phyloP scores from a whole-genome alignment of 2,113 vertebrate genomes.

The Triplophysa dalaica region DNA sequence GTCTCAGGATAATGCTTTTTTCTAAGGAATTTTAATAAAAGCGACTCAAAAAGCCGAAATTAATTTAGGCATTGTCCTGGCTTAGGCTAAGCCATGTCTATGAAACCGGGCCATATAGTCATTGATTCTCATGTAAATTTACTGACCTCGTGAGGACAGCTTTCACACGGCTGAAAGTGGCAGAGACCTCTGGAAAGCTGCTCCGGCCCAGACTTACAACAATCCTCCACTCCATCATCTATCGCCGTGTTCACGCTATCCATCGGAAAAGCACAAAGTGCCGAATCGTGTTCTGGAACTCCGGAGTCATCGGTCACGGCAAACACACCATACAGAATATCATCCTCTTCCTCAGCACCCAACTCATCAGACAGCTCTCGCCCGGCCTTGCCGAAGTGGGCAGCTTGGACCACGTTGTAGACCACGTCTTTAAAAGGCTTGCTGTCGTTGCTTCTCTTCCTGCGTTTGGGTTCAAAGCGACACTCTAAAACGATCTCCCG shows the following conservation, averaged over 20 bases:
- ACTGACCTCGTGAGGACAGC: conserved; percentile 77
- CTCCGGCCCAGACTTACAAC: conserved; percentile 76
- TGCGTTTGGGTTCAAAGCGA: conserved; percentile 78
- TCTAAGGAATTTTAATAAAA: too few species aligned
- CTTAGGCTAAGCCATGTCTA: too few species aligned
- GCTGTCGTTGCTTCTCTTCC: conserved; percentile 59
- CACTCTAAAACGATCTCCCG: conserved; percentile 89
- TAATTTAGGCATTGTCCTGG: too few species aligned
- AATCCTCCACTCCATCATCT: conserved; percentile 80
- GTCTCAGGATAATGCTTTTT: too few species aligned
- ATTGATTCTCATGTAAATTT: not conserved
- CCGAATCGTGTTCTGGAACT: conserved; percentile 66
- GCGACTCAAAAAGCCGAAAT: too few species aligned
- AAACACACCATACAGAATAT: conserved; percentile 86
- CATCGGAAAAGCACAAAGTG: conserved; percentile 87
- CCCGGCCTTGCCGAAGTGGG: conserved; percentile 75
- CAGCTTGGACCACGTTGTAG: conserved; percentile 86
- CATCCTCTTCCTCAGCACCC: conserved; percentile 62
- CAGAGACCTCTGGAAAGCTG: conserved; percentile 80
- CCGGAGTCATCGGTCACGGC: conserved; percentile 62
- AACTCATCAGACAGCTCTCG: conserved; percentile 75
- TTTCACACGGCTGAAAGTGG: conserved; percentile 84
- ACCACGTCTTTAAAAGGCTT: conserved; percentile 55
- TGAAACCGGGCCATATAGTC: too few species aligned
- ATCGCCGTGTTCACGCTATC: conserved; percentile 81